Conservation (phyloP, 1,140 invertebrate genomes). For the Megalopta genalis region DNA sequence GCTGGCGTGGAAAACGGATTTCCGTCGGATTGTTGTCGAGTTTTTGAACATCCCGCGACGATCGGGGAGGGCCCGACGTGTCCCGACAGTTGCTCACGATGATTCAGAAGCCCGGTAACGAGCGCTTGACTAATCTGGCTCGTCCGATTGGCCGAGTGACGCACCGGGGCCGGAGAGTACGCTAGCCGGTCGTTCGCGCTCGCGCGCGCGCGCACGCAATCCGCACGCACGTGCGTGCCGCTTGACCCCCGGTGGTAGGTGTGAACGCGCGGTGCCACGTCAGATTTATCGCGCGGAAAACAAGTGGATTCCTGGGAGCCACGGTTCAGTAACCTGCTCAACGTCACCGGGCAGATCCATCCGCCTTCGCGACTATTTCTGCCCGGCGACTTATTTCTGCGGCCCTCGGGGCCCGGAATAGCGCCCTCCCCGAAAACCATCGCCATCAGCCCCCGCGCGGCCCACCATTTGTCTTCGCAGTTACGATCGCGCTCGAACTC, state of each 20-base stretch:
- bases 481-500: no score
- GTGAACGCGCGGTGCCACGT: neutral
- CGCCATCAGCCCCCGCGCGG: no score
- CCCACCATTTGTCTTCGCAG: no score
- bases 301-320: constrained; percentile 46
- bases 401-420: neutral
- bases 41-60: no score
- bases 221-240: constrained; percentile 31
- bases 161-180: constrained; percentile 33
- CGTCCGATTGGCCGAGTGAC: constrained; percentile 49
- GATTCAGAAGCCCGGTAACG: constrained; percentile 37
- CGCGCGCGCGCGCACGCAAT: neutral
- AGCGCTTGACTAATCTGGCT: constrained; percentile 45
- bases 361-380: constrained; percentile 34
- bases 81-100: neutral
- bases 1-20: no score
- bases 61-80: no score
- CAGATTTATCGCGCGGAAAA: constrained; percentile 41
- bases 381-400: constrained; percentile 23
- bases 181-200: constrained; percentile 20
- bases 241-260: neutral
- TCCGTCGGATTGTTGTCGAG: no score
- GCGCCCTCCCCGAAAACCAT: no score
- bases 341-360: constrained; percentile 15
- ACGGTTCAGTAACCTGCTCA: constrained; percentile 44